Conservation (phyloP, 2,113 vertebrate species). For the Scomber scombrus region DNA sequence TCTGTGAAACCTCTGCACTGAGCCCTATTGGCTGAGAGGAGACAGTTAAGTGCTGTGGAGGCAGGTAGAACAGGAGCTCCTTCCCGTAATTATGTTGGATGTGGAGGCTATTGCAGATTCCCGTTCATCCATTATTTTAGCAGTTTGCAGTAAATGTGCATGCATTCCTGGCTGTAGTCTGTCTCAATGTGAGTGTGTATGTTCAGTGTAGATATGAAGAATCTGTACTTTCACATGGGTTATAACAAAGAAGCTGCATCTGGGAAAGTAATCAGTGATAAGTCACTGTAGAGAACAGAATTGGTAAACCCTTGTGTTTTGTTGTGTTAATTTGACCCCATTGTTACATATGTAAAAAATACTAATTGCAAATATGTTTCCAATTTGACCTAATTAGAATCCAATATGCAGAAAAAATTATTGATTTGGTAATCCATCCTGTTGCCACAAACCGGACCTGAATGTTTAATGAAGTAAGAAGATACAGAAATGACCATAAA, state of each 20-base stretch:
- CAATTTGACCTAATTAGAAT: background rate
- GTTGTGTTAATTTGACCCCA: too few relatives aligned
- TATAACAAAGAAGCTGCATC: background rate
- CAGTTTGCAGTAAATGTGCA: slow-evolving; percentile 28
- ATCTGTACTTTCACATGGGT: background rate
- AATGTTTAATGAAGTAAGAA: too few relatives aligned
- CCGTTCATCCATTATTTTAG: slow-evolving; percentile 50
- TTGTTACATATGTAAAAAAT: too few relatives aligned
- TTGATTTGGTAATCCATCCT: background rate
- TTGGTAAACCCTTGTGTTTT: too few relatives aligned
- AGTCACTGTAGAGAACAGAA: background rate
- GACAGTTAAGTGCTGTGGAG: slow-evolving; percentile 44
- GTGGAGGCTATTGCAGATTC: slow-evolving; percentile 48
- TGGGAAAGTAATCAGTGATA: background rate
- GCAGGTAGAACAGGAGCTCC: slow-evolving; percentile 43
- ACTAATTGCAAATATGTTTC: too few relatives aligned
- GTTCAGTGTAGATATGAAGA: background rate
- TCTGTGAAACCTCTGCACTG: slow-evolving; percentile 18
- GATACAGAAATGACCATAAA: too few relatives aligned
- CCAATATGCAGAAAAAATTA: background rate
- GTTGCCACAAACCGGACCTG: too few relatives aligned
- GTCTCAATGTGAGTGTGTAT: background rate
- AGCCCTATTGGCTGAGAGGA: slow-evolving; percentile 9
- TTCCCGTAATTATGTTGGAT: slow-evolving; percentile 52
- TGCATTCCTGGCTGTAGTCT: slow-evolving; percentile 7